Evolutionary conservation across 2,888 invertebrate species (phyloP), one percentile per base, ranked within the genome.

Genomic region (Ferdinandea cuprea): DNA sequence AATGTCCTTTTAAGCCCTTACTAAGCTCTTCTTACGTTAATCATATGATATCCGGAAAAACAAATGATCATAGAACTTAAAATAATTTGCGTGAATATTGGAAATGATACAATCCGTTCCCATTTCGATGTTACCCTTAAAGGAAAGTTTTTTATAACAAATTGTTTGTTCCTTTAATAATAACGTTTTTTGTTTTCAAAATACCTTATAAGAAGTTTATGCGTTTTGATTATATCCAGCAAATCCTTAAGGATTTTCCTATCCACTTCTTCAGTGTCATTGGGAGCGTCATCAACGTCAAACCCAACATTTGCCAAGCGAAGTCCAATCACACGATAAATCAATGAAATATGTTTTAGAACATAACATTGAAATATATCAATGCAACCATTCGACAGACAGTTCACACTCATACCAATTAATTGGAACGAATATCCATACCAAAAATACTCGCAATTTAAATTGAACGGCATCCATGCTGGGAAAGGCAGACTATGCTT

Each of bases 391-490:
- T 89, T 88, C 3, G 87, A 76, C 0, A 86, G 2, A 5, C 83
- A 88, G 25, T 85, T 87, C 4, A 88, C 30, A 0, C 69, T 73
- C 86, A 88, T 86, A 5, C 87, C 86, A 2, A 86, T 1, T 2
- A 87, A 85, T 71, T 88, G 87, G 65, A 87, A 90, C 46, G 48
- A n/a, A 77, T 86, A 89, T 32, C 87, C 88, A 32, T 86, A 86
- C 74, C 86, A 86, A 15, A 15, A 79, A 50, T 86, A 88, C 0
- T 85, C 65, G 0, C 77, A 50, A 0, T 77, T 54, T 11, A 74
- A 86, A 17, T 89, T 88, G 44, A 90, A 90, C 4, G 89, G 89
- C 59, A 89, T 86, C 80, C 89, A 90, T 37, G 86, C 87, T 11
- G 85, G 83, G 32, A 87, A 88, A 0, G 89, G 89, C 44, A 90